A percentile compares a stretch with the other conserved stretches of the same genome.
phyloP scores from a whole-genome alignment of 2,113 vertebrate species.

The Athene noctua region DNA sequence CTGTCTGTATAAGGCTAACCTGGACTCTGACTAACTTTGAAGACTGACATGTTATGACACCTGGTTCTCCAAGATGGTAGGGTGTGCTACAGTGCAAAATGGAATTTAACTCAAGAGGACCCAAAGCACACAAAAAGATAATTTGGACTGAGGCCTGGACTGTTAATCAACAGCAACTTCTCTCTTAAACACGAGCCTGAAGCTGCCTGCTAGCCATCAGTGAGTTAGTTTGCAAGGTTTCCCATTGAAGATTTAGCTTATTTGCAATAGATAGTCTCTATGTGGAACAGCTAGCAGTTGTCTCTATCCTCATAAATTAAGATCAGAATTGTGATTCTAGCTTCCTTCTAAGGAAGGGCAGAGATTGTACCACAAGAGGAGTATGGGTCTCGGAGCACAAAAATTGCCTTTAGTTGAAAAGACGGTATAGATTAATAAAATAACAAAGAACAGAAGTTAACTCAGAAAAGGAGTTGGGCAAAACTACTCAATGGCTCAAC shows the following conservation, averaged over 20 bases:
- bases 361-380: neutral
- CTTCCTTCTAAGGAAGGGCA: neutral
- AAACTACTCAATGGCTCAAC: neutral
- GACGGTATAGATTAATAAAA: neutral
- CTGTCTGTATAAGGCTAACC: neutral
- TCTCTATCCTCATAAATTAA: neutral
- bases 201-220: neutral
- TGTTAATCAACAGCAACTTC: neutral
- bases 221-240: neutral
- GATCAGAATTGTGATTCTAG: neutral
- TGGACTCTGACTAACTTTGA: neutral
- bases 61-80: neutral
- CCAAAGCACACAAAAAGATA: neutral
- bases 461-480: neutral
- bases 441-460: neutral
- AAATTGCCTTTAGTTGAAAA: neutral
- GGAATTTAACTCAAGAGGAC: neutral
- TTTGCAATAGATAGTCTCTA: neutral
- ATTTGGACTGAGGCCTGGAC: neutral
- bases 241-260: constrained; percentile 14
- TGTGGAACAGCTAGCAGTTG: neutral
- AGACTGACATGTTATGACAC: neutral
- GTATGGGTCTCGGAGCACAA: neutral
- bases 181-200: neutral
- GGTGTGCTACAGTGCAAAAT: neutral